Conservation (phyloP, 2,113 vertebrate genomes). For the Pipa parva region DNA sequence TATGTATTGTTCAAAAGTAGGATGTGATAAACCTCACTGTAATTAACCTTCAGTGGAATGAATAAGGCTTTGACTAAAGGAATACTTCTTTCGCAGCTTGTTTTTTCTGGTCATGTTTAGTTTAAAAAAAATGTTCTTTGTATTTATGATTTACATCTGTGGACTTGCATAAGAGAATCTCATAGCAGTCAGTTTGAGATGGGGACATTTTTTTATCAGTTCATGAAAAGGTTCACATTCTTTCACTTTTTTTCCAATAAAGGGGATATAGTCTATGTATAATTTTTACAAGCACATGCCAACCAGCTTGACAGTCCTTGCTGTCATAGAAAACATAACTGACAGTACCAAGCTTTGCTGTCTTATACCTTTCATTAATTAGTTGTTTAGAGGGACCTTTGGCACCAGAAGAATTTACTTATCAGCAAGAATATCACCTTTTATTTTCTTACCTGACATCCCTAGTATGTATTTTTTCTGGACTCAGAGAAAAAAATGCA, state of each 20-base stretch:
- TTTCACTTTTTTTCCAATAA: slow-evolving; percentile 45
- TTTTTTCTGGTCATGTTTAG: background rate
- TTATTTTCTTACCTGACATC: slow-evolving; percentile 60
- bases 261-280: slow-evolving; percentile 60
- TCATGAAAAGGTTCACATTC: slow-evolving; percentile 13
- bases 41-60: background rate
- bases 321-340: slow-evolving; percentile 75
- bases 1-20: background rate
- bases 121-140: no score
- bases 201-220: slow-evolving; percentile 7
- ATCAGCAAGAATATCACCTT: slow-evolving; percentile 65
- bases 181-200: slow-evolving; percentile 12
- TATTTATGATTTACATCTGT: slow-evolving; percentile 11
- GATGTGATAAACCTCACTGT: slow-evolving; percentile 29
- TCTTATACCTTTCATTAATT: slow-evolving; percentile 77
- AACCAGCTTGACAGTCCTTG: slow-evolving; percentile 74
- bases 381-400: slow-evolving; percentile 72
- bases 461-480: slow-evolving; percentile 51
- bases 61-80: slow-evolving; percentile 15
- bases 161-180: slow-evolving; percentile 9
- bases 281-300: slow-evolving; percentile 67
- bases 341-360: slow-evolving; percentile 70
- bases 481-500: background rate
- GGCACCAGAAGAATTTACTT: slow-evolving; percentile 68
- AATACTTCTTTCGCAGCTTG: background rate